Evolutionary conservation across 2,888 invertebrate species (phyloP).

Genomic region (Zeuzera pyrina): DNA sequence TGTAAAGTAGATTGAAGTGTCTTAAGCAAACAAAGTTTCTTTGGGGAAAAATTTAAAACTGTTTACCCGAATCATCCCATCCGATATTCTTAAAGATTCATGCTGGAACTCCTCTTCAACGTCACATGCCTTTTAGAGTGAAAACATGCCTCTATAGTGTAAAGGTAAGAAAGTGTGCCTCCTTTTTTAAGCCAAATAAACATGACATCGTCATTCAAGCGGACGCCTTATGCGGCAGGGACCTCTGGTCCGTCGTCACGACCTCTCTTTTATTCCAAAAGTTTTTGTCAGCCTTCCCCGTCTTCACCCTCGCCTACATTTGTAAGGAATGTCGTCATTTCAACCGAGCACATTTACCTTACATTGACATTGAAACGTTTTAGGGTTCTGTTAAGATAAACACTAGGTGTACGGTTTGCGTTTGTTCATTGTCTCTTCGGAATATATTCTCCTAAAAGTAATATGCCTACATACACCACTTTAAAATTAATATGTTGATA

Average conservation of each 20-base stretch:
- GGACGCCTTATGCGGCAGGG: conserved; percentile 34
- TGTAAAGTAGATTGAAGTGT: neutral
- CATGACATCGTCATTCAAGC: conserved; percentile 59
- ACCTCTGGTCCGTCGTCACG: conserved; percentile 39
- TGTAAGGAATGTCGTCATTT: conserved; percentile 34
- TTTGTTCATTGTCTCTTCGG: neutral
- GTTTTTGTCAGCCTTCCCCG: conserved; percentile 50
- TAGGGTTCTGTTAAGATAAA: conserved; percentile 32
- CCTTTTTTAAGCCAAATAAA: conserved; percentile 63
- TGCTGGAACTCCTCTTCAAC: conserved; percentile 39
- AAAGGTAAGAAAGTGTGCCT: conserved; percentile 47
- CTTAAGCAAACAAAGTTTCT: conserved; percentile 8
- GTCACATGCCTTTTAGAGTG: conserved; percentile 40
- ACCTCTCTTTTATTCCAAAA: conserved; percentile 51
- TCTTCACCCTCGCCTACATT: conserved; percentile 40
- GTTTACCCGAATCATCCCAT: conserved; percentile 39
- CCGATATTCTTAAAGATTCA: conserved; percentile 41
- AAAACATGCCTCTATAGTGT: conserved; percentile 17
- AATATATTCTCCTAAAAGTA: too few relatives aligned
- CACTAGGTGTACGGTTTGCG: conserved; percentile 19
- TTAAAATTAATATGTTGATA: too few relatives aligned
- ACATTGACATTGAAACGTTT: conserved; percentile 44
- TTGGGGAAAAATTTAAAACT: conserved; percentile 30
- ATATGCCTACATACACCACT: too few relatives aligned
- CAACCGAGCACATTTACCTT: conserved; percentile 40